Percentiles rank a stretch among this genome's conserved stretches.
Evolutionary conservation across 2,888 invertebrate species (phyloP).

Genomic region (Scrobipalpa atriplicella): DNA sequence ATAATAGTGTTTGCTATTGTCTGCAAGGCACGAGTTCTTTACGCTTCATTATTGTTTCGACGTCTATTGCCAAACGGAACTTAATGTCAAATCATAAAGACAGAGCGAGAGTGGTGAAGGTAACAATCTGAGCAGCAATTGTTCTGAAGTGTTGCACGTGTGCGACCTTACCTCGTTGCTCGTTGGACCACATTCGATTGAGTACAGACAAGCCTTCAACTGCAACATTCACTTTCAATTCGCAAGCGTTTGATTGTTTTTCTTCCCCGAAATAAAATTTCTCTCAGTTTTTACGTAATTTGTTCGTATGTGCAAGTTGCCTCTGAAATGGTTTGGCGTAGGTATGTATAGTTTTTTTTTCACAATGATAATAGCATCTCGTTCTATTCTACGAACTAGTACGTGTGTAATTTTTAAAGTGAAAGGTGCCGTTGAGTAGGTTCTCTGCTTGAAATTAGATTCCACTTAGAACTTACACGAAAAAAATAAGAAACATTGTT

Average conservation of each 20-base stretch:
- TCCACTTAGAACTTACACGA: no score
- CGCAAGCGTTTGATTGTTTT: slow-evolving; percentile 19
- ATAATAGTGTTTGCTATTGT: not conserved
- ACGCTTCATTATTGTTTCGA: slow-evolving; percentile 16
- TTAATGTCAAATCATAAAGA: slow-evolving; percentile 45
- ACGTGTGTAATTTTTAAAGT: not conserved
- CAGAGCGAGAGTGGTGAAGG: slow-evolving; percentile 51
- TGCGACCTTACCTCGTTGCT: slow-evolving; percentile 65
- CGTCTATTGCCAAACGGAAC: slow-evolving; percentile 39
- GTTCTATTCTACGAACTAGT: not conserved
- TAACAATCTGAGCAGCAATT: slow-evolving; percentile 43
- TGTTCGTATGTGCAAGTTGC: not conserved
- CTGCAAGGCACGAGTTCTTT: slow-evolving; percentile 10
- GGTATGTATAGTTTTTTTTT: not conserved
- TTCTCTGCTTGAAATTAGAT: not conserved
- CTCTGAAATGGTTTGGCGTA: not conserved
- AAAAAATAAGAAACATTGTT: not conserved
- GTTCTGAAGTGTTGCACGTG: slow-evolving; percentile 51
- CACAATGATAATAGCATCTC: not conserved
- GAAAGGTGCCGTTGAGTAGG: slow-evolving; percentile 24
- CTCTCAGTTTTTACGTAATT: not conserved
- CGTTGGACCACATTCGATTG: slow-evolving; percentile 57
- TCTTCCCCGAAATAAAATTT: not conserved
- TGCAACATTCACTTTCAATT: slow-evolving; percentile 56
- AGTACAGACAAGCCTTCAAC: slow-evolving; percentile 57